Base-by-base conservation (phyloP, 2,113 vertebrate species). In the Eleginops maclovinus region DNA sequence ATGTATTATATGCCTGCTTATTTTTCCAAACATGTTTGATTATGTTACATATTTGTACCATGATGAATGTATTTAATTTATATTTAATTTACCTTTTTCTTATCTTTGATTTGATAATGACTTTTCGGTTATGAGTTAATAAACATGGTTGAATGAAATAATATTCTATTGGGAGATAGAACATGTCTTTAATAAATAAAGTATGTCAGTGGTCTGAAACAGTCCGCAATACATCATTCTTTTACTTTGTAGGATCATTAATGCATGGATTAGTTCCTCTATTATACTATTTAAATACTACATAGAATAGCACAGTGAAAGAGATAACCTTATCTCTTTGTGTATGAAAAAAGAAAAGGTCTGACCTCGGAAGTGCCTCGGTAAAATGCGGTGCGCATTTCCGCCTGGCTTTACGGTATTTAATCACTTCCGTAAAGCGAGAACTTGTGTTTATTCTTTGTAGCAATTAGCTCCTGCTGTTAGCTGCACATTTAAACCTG, bases 401-500 rank as follows among this genome's bases (percentile, higher is more conserved):
- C 3, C 9, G 0, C 0, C 4, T 0, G 15, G 47, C 0, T 41
- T 72, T 89, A 89, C 81, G 83, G 87, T 81, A 85, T n/a, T 7
- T 8, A 8, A 60, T 91, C 89, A 87, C 77, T 83, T 91, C 89
- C 89, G 84, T 22, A 15, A 68, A 77, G 53, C 51, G 53, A 69
- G 24, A 72, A 2, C 14, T 41, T 43, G 44, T 62, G 69, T 81
- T 65, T 53, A 58, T 70, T 51, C 67, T 84, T 67, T 66, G 72
- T 77, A 46, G 22, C 43, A 70, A 68, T 66, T 55, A 82, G 63
- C 79, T 31, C 24, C 82, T 28, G 24, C 22, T 15, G 86, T 68
- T 82, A 72, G 66, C 65, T 16, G 0, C 70, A 59, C 54, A 28
- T 43, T n/a, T 26, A 70, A 65, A 15, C 43, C 31, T 1, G 19